Evolutionary conservation across 2,888 invertebrate genomes (phyloP).

Genomic region (Dolomedes plantarius): DNA sequence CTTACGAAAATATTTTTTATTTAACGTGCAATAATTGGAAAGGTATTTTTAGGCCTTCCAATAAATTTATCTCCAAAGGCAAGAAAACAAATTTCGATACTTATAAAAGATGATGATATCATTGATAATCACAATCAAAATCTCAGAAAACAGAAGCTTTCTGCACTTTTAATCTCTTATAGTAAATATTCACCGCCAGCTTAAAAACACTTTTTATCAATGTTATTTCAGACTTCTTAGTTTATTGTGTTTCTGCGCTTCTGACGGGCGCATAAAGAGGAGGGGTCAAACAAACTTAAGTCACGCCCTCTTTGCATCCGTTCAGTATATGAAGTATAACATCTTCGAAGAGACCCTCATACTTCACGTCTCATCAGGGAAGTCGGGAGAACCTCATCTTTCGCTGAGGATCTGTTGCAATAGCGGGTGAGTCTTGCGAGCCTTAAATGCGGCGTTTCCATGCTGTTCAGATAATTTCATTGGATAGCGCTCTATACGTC

Average conservation of each 20-base stretch:
- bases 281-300: conserved; percentile 44
- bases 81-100: too few species aligned
- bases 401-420: neutral
- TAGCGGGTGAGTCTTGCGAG: conserved; percentile 9
- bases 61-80: too few species aligned
- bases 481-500: too few species aligned
- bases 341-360: neutral
- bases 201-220: neutral
- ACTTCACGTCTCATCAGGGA: neutral
- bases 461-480: too few species aligned
- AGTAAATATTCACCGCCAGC: neutral
- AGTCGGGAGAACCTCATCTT: neutral
- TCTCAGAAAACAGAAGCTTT: too few species aligned
- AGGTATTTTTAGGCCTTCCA: too few species aligned
- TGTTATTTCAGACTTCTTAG: neutral
- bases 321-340: conserved; percentile 50
- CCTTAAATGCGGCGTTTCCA: too few species aligned
- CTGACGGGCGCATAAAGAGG: conserved; percentile 18
- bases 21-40: too few species aligned
- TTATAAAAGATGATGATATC: too few species aligned
- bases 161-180: too few species aligned
- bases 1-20: too few species aligned
- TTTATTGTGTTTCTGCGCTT: neutral
- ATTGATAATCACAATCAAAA: too few species aligned
- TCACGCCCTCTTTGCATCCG: conserved; percentile 15